Base-by-base conservation (phyloP, 2,113 vertebrate species). In the Chrysochloris asiatica region DNA sequence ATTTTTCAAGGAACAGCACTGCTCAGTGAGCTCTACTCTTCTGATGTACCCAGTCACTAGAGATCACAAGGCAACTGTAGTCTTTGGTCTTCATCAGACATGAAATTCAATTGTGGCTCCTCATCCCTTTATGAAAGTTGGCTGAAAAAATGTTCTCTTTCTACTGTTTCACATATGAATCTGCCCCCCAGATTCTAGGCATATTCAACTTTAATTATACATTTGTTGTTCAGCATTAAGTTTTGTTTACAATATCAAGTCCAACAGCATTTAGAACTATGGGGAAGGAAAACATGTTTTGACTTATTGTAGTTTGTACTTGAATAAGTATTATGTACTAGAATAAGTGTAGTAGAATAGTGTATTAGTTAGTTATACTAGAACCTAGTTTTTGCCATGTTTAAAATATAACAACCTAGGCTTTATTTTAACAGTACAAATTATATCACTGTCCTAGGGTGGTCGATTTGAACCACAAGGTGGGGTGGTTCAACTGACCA, bases 181-280 rank as follows among this genome's bases (percentile, higher is more conserved):
- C 30, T 8, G 80, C 50, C 77, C 17, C 45, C n/a, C 6, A 43
- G n/a, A 26, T 61, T n/a, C 75, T 67, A 1, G 47, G 59, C n/a
- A 52, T 26, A 21, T 52, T 65, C 21, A 21, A 24, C 54, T 83
- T 83, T n/a, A 56, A 54, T 72, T 84, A 38, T 33, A 30, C n/a
- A 16, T 80, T 71, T 63, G 8, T 13, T 79, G 11, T 79, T 80
- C 45, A 72, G 9, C 71, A 10, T 28, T 54, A 33, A 28, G 12
- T 63, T 93, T 89, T 65, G 75, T 83, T 88, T 77, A 43, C 45
- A 36, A 3, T 13, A 2, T n/a, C n/a, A 92, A 36, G 56, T 83
- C 24, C 26, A 78, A 16, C 2, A 14, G 45, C 30, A 4, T 78
- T 65, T 83, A 67, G 59, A 84, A 4, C 43, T 30, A 12, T 22